Base-by-base conservation (phyloP, 2,888 invertebrate species). In the Thysanoteuthis rhombus region DNA sequence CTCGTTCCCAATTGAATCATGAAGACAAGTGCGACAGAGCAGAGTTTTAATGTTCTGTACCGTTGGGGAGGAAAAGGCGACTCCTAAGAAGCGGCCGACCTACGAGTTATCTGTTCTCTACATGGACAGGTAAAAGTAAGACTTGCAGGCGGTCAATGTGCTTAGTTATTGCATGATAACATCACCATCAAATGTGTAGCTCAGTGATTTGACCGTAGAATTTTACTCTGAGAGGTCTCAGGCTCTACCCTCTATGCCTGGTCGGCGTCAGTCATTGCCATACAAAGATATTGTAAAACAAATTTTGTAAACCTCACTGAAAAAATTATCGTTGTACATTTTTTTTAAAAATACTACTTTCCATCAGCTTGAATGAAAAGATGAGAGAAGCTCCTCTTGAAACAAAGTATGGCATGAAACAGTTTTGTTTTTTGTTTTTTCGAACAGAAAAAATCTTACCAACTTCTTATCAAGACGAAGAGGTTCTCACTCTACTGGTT, bases 21-120 rank as follows among this genome's bases (percentile, higher is more conserved):
- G 92, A 75, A 75, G 75, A n/a, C 75, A 75, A 75, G 75, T n/a
- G 75, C 75, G 75, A 75, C 92, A 92, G 40, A n/a, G 92, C n/a
- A 45, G 42, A 92, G 92, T 92, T 92, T 92, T 92, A 92, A 92
- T 92, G 92, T 92, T 92, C 92, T 40, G 45, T 92, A 42, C 92
- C 45, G n/a, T 40, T 45, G 92, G 92, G 92, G 45, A 92, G 19
- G 75, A 75, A 75, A 75, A 75, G 75, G 75, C 75, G n/a, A 75
- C 36, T n/a, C 75, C 75, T 75, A 75, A 75, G 75, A 75, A 75
- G n/a, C 75, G 19, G 8, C 75, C 75, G 36, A 75, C n/a, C 75
- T 36, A n/a, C 75, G n/a, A 75, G 36, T 75, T 75, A 36, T 75
- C 36, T 75, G 16, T 75, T 75, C 75, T 75, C 75, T 75, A n/a